Percentiles rank a stretch among this genome's conserved stretches.
Evolutionary conservation across 2,797 vertebrate genomes (phyloP).

Genomic region (Chrosomus eos): DNA sequence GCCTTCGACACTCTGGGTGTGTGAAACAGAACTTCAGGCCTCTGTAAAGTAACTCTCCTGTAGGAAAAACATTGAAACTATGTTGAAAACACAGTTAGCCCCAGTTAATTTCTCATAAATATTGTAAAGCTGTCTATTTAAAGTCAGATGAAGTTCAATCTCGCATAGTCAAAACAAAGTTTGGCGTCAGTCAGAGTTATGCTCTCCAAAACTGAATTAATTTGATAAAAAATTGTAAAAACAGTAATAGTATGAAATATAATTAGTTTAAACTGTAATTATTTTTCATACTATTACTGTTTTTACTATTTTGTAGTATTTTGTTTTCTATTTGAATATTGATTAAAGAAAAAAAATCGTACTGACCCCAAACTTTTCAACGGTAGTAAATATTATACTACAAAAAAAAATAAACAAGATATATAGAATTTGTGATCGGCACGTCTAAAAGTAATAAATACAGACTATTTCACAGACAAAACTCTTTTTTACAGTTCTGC

Average conservation of each 20-base stretch:
- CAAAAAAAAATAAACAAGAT: neutral
- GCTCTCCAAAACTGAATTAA: neutral
- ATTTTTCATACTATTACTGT: no score
- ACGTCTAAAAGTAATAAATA: neutral
- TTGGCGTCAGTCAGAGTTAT: neutral
- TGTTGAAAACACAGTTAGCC: neutral
- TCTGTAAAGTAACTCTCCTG: conserved; percentile 83
- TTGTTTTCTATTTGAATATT: no score
- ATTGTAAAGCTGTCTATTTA: conserved; percentile 19
- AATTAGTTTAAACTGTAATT: no score
- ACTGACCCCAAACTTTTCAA: neutral
- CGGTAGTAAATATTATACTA: neutral
- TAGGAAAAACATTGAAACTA: conserved; percentile 49
- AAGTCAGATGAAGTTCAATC: neutral
- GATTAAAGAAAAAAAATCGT: no score
- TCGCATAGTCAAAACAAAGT: neutral
- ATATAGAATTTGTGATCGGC: neutral
- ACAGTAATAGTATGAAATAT: neutral
- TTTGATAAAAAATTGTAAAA: neutral
- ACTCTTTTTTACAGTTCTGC: neutral
- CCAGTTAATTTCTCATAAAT: neutral
- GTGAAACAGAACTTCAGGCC: conserved; percentile 78
- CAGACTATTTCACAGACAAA: neutral
- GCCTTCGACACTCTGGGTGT: conserved; percentile 75
- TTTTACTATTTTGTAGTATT: no score